phyloP scores from a whole-genome alignment of 2,888 invertebrate species.

The Tiliacea citrago region DNA sequence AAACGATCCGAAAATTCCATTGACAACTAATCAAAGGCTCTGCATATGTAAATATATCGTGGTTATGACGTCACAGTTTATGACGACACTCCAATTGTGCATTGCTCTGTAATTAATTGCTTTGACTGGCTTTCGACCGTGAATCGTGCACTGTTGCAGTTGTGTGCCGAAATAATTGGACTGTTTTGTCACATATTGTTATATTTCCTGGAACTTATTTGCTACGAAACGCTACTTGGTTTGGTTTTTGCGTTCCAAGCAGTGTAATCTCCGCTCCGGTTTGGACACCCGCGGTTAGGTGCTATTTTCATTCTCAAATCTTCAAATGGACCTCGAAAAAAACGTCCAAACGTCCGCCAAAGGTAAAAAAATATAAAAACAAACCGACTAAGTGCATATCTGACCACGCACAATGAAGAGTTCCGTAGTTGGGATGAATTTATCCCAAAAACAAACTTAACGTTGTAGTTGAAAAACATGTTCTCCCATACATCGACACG shows the following conservation, averaged over 20 bases:
- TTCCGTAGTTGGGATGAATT: too few relatives aligned
- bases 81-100: constrained; percentile 16
- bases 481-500: too few relatives aligned
- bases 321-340: too few relatives aligned
- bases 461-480: too few relatives aligned
- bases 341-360: too few relatives aligned
- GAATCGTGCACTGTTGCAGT: background rate
- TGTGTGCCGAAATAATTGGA: constrained; percentile 25
- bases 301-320: too few relatives aligned
- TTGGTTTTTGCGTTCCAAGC: background rate
- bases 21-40: constrained; percentile 1
- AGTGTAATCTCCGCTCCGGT: background rate
- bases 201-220: background rate
- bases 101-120: constrained; percentile 28
- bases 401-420: too few relatives aligned
- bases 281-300: too few relatives aligned
- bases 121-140: constrained; percentile 13
- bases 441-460: too few relatives aligned
- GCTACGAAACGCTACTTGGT: background rate
- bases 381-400: too few relatives aligned
- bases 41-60: constrained; percentile 8
- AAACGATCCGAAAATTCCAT: background rate
- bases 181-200: background rate
- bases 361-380: too few relatives aligned
- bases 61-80: background rate